Percentiles rank a stretch among this genome's conserved stretches.
Evolutionary conservation across 2,113 vertebrate genomes (phyloP).

Genomic region (Seriola dumerili): DNA sequence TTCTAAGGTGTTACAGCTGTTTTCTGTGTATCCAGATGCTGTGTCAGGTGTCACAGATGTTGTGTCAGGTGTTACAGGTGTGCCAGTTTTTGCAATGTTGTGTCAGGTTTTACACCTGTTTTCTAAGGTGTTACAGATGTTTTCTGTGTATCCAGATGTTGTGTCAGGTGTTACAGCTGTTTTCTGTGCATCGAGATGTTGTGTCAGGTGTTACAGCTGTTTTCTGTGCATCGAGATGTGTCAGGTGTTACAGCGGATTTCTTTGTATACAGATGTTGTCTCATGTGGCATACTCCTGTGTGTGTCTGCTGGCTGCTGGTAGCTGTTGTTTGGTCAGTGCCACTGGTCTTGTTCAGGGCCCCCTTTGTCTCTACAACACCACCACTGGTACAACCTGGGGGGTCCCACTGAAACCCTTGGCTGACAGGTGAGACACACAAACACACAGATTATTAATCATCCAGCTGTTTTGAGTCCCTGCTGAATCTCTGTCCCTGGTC

Average conservation of each 20-base stretch:
- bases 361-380: slow-evolving; percentile 79
- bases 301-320: slow-evolving; percentile 65
- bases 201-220: not conserved
- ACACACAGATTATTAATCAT: not conserved
- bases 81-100: no score
- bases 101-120: no score
- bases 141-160: not conserved
- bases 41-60: not conserved
- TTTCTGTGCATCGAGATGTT: not conserved
- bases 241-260: not conserved
- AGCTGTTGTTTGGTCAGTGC: slow-evolving; percentile 71
- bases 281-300: slow-evolving; percentile 63
- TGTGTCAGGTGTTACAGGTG: no score
- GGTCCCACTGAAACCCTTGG: slow-evolving; percentile 64
- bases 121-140: not conserved
- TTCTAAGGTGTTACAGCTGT: not conserved
- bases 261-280: slow-evolving; percentile 76
- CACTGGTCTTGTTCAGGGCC: slow-evolving; percentile 75
- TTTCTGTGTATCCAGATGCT: not conserved
- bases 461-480: not conserved
- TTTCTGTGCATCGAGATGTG: not conserved
- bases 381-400: slow-evolving; percentile 74
- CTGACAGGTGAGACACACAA: slow-evolving; percentile 57
- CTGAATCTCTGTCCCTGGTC: not conserved
- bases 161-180: not conserved